A percentile compares a stretch with the other conserved stretches of the same genome.
Evolutionary conservation across 1,140 invertebrate species (phyloP).

Genomic region (Pachyrhynchus sulphureomaculatus): DNA sequence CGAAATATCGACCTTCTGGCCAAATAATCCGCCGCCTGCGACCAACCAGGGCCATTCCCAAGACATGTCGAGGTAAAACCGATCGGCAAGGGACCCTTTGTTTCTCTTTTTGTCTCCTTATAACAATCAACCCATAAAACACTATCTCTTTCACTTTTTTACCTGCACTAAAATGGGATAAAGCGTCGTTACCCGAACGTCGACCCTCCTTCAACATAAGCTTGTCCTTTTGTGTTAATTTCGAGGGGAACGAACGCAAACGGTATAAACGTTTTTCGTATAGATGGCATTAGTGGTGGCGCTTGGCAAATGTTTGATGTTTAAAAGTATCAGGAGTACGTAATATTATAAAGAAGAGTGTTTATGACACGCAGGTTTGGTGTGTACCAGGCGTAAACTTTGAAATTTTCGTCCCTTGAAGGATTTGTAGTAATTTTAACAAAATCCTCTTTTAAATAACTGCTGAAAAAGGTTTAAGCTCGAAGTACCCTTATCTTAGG

Average conservation of each 20-base stretch:
- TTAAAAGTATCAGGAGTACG: constrained; percentile 10
- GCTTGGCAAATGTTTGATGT: not conserved
- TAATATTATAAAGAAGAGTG: not conserved
- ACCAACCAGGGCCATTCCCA: constrained; percentile 22
- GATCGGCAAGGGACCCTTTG: constrained; percentile 14
- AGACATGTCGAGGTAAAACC: not conserved
- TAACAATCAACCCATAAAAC: not conserved
- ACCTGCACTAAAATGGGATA: too few relatives aligned
- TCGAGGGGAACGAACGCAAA: constrained; percentile 21
- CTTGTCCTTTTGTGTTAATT: not conserved
- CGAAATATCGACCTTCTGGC: constrained; percentile 32
- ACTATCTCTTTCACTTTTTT: not conserved
- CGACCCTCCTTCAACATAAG: not conserved
- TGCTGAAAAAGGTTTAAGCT: too few relatives aligned
- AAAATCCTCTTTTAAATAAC: too few relatives aligned
- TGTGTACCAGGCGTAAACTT: not conserved
- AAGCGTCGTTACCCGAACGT: too few relatives aligned
- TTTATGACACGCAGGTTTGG: not conserved
- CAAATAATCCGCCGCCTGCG: constrained; percentile 22
- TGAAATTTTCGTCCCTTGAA: too few relatives aligned
- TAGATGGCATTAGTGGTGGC: constrained; percentile 17
- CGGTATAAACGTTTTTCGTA: not conserved
- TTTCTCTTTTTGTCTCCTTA: constrained; percentile 19
- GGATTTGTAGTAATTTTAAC: too few relatives aligned
- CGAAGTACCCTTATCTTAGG: too few relatives aligned